These are phyloP conservation scores for Meloe dianella DNA, from an alignment of 2,888 invertebrate species.

Conservation along the genomic window DNA sequence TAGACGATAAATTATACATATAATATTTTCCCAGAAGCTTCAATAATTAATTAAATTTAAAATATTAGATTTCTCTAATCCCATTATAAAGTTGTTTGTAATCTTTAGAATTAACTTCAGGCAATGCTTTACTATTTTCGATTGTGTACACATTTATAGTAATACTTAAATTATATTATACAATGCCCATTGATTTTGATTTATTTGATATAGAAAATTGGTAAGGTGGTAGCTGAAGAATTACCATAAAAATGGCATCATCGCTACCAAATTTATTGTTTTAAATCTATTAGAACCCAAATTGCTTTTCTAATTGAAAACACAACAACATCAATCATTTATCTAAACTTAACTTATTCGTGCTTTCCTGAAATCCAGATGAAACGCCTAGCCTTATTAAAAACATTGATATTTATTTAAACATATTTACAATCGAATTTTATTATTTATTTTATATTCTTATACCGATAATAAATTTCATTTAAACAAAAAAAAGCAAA, in stretches of 20 bases:
- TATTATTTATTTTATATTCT: neutral
- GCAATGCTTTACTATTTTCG: neutral
- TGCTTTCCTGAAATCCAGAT: neutral
- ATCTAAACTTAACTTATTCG: neutral
- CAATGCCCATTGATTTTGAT: constrained; percentile 10
- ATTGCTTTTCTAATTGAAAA: neutral
- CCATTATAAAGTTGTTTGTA: constrained; percentile 12
- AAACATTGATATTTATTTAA: neutral
- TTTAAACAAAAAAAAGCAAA: neutral
- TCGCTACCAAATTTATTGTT: constrained; percentile 1
- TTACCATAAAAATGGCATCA: constrained; percentile 14
- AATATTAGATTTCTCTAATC: constrained; percentile 11
- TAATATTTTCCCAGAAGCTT: constrained; percentile 5
- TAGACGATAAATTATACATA: constrained; percentile 2
- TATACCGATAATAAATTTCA: neutral
- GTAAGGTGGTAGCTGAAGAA: neutral
- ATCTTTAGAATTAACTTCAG: neutral
- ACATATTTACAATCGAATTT: neutral
- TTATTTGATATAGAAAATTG: constrained; percentile 4
- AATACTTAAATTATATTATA: neutral
- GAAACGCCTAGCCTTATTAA: neutral
- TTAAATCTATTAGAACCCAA: neutral
- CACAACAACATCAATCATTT: neutral
- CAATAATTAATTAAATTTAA: constrained; percentile 13
- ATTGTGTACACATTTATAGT: constrained; percentile 2